A percentile compares a stretch with the other conserved stretches of the same genome.
Evolutionary conservation across 2,113 vertebrate species (phyloP).

Genomic region (Tetraodon nigroviridis): DNA sequence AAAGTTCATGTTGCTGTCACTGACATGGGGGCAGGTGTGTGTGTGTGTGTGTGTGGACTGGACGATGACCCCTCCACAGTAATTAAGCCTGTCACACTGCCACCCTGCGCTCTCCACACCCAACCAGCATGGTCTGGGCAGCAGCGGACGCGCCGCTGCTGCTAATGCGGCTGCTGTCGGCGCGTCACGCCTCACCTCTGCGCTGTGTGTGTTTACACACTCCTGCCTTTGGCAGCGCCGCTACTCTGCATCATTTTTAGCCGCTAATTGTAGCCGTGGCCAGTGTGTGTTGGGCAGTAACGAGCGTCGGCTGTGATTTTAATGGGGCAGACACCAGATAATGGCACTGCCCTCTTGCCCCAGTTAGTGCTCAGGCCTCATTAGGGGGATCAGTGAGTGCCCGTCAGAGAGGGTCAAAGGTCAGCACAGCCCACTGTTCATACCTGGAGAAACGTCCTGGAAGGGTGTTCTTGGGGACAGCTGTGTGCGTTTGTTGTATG

Average conservation of each 20-base stretch:
- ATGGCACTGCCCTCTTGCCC: conserved; percentile 74
- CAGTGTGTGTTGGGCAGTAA: conserved; percentile 48
- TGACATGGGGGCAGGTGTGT: conserved; percentile 24
- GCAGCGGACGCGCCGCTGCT: conserved; percentile 40
- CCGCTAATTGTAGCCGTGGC: conserved; percentile 48
- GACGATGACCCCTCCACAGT: conserved; percentile 57
- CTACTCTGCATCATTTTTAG: conserved; percentile 53
- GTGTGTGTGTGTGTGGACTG: no score
- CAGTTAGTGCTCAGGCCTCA: conserved; percentile 64
- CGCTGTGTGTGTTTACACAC: conserved; percentile 30
- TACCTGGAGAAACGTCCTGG: conserved; percentile 34
- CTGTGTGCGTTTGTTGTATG: no score
- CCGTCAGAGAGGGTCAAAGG: conserved; percentile 59
- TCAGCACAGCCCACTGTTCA: conserved; percentile 49
- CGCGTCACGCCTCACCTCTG: conserved; percentile 48
- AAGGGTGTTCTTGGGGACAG: conserved; percentile 36
- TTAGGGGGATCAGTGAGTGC: conserved; percentile 69
- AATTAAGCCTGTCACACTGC: conserved; percentile 67
- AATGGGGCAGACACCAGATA: conserved; percentile 69
- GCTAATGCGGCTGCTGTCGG: conserved; percentile 61
- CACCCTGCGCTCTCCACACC: conserved; percentile 45
- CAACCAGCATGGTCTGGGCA: conserved; percentile 54
- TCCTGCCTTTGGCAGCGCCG: conserved; percentile 26
- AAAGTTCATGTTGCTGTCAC: conserved; percentile 51
- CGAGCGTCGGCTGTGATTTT: conserved; percentile 58